Evolutionary conservation across 2,797 vertebrate genomes (phyloP), one percentile per base, ranked within the genome.

Genomic region (Parauchenoglanis ngamensis): DNA sequence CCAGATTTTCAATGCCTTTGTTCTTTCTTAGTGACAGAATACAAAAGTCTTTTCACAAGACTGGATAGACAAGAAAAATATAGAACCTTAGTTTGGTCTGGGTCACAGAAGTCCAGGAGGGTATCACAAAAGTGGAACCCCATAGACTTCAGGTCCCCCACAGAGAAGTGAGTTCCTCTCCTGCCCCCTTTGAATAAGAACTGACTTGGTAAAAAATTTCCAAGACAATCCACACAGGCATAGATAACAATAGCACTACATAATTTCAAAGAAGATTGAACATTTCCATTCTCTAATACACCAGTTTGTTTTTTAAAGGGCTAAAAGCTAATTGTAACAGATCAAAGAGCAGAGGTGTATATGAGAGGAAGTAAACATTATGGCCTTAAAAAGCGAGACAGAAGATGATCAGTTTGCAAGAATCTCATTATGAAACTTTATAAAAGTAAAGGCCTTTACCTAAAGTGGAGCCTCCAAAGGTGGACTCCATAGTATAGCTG

Each of bases 401-500:
- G 23, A 86, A 70, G 80, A 86, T 68, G 3, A 15, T 19, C 19
- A 54, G 72, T 12, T 67, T 75, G 19, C 7, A 75, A 65, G 8
- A 2, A 54, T 77, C 12, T 76, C 46, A 76, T 76, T 76, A 76
- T 15, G 25, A 76, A 52, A 76, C 73, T 28, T 28, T 13, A n/a
- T 28, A 15, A 52, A 78, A 56, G 15, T 78, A 10, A 77, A 31
- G 6, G n/a, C 15, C 65, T 94, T 95, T 90, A 98, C 98, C 97
- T 65, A 99, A 92, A 0, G 97, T 96, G 78, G 98, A 98, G 76
- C 98, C 98, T 0, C 97, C 94, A 28, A 99, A 99, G 0, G 97
- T 97, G 0, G 96, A 95, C 92, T 99, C 98, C 96, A 99, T 94
- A 13, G 98, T 99, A 88, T 97, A 99, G 94, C 98, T 99, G 95